phyloP scores from a whole-genome alignment of 1,140 invertebrate genomes.

The Hormaphis cornu region DNA sequence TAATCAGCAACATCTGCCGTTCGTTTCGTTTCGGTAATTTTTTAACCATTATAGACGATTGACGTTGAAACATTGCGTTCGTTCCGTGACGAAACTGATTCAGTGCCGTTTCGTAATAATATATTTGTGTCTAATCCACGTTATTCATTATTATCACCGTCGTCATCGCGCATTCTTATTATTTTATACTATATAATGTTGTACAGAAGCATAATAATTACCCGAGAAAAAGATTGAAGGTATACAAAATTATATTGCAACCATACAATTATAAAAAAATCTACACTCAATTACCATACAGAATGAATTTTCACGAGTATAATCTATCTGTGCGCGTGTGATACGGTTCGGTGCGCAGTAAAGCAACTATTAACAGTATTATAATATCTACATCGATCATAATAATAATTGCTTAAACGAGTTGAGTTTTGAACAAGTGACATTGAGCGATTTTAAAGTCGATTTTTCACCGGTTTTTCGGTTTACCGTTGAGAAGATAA shows the following conservation, averaged over 20 bases:
- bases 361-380: background rate
- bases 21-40: background rate
- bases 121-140: background rate
- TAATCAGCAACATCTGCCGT: background rate
- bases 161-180: too few species aligned
- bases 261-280: background rate
- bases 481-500: background rate
- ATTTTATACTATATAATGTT: background rate
- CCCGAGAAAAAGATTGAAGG: background rate
- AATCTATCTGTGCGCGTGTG: too few species aligned
- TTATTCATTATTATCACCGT: too few species aligned
- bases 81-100: constrained; percentile 12
- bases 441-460: constrained; percentile 12
- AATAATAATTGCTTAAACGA: background rate
- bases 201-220: background rate
- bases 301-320: background rate
- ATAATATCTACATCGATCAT: background rate
- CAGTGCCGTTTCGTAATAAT: constrained; percentile 17
- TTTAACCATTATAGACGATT: background rate
- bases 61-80: constrained; percentile 5
- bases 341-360: too few species aligned
- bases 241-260: background rate
- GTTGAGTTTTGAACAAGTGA: background rate
- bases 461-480: background rate
- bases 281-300: background rate